Percentiles rank a stretch among this genome's conserved stretches.
Evolutionary conservation across 64 coral and sea anemone species (phyloP).

Genomic region (Porites lutea): DNA sequence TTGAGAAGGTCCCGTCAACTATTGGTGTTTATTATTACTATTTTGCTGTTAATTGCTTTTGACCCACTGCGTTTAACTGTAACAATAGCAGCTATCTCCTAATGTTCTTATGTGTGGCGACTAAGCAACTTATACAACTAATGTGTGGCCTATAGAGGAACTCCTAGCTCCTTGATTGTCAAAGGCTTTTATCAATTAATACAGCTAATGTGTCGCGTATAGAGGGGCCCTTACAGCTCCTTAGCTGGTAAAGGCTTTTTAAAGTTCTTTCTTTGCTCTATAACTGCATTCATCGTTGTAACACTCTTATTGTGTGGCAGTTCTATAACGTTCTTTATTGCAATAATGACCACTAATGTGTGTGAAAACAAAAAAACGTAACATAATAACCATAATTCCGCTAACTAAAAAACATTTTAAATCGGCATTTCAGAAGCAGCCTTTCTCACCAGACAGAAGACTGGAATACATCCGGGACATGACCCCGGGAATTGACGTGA

Average conservation of each 20-base stretch:
- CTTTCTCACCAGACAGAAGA: neutral
- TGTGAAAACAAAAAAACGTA: neutral
- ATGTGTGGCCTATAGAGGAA: neutral
- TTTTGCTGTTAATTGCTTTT: neutral
- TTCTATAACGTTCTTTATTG: neutral
- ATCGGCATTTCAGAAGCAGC: neutral
- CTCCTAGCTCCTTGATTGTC: neutral
- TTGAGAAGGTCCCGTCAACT: conserved; percentile 84
- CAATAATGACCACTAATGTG: neutral
- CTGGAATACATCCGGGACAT: neutral
- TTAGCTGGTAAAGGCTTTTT: neutral
- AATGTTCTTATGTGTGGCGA: neutral
- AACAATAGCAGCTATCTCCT: neutral
- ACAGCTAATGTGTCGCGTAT: neutral
- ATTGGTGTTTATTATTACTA: conserved; percentile 30
- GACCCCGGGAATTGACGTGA: neutral
- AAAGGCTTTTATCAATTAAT: too few species aligned
- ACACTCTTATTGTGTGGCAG: neutral
- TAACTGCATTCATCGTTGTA: neutral
- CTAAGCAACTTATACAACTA: neutral
- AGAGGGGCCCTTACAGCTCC: neutral
- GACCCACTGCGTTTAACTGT: neutral
- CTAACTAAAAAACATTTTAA: neutral
- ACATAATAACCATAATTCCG: neutral
- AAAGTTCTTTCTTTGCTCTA: neutral